A percentile compares a stretch with the other conserved stretches of the same genome.
These are phyloP conservation scores for Standfussiana lucernea DNA, from an alignment of 2,888 invertebrate species.

Conservation along the genomic window DNA sequence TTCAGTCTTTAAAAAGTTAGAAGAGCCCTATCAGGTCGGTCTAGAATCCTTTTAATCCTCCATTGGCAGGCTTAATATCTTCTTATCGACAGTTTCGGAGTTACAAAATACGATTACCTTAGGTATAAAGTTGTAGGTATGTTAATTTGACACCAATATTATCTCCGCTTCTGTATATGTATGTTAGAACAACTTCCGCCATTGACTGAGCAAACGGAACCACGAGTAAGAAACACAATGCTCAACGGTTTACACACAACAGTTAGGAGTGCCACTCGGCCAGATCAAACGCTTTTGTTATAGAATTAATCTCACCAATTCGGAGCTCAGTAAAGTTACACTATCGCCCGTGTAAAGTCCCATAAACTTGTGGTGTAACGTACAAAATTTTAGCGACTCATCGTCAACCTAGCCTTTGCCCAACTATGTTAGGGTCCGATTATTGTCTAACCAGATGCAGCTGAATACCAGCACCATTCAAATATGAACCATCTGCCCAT, in stretches of 20 bases:
- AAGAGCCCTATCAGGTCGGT: not conserved
- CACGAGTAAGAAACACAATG: conserved; percentile 32
- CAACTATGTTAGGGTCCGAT: not conserved
- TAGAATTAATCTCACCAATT: conserved; percentile 83
- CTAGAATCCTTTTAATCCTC: not conserved
- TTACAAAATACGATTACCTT: not conserved
- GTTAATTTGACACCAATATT: not conserved
- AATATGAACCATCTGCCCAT: not conserved
- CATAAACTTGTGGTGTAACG: conserved; percentile 72
- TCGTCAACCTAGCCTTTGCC: not conserved
- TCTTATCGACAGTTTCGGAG: not conserved
- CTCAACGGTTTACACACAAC: conserved; percentile 47
- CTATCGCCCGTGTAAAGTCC: conserved; percentile 83
- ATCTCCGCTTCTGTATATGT: not conserved
- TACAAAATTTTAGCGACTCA: conserved; percentile 27
- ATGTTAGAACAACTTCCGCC: not conserved
- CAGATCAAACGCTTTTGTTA: conserved; percentile 79
- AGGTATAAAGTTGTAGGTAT: not conserved
- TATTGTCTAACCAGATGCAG: not conserved
- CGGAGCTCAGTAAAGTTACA: conserved; percentile 82
- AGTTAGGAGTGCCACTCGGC: conserved; percentile 54
- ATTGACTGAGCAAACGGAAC: conserved; percentile 14
- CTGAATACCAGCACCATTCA: not conserved
- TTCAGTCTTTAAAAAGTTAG: not conserved
- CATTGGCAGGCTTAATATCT: not conserved